Conservation (phyloP, 2,797 vertebrate genomes). For the Notamacropus eugenii region DNA sequence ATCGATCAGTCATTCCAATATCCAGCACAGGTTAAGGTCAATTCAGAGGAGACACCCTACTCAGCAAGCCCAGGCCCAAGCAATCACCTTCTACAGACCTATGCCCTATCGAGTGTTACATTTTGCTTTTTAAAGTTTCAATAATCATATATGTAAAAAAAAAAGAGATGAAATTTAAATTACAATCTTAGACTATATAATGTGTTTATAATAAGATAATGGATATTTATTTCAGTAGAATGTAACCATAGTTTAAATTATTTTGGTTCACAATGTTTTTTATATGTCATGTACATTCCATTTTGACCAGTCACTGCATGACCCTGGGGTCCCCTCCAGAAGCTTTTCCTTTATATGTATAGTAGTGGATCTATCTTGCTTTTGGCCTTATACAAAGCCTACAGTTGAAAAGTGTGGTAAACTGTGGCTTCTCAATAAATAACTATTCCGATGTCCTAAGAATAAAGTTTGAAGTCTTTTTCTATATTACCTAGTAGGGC, state of each 20-base stretch:
- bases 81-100: conserved; percentile 84
- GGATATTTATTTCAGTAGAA: conserved; percentile 91
- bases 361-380: conserved; percentile 91
- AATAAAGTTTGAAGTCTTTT: conserved; percentile 80
- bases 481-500: conserved; percentile 78
- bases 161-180: conserved; percentile 82
- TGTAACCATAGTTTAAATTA: conserved; percentile 92
- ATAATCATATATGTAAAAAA: conserved; percentile 88
- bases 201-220: conserved; percentile 93
- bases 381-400: conserved; percentile 92
- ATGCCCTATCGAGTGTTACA: conserved; percentile 85
- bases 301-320: conserved; percentile 92
- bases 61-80: conserved; percentile 80
- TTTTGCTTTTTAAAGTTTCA: conserved; percentile 85
- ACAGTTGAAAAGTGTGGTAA: conserved; percentile 97
- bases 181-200: conserved; percentile 88
- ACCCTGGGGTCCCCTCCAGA: conserved; percentile 88
- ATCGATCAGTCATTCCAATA: conserved; percentile 81
- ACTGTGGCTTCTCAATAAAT: conserved; percentile 95
- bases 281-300: conserved; percentile 91
- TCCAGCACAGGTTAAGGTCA: conserved; percentile 77
- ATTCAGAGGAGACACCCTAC: conserved; percentile 67
- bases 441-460: conserved; percentile 93
- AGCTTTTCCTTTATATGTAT: conserved; percentile 91
- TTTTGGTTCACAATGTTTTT: conserved; percentile 91